These are phyloP conservation scores for Entomyzon cyanotis DNA, from an alignment of 2,113 vertebrate species.

Conservation along the genomic window DNA sequence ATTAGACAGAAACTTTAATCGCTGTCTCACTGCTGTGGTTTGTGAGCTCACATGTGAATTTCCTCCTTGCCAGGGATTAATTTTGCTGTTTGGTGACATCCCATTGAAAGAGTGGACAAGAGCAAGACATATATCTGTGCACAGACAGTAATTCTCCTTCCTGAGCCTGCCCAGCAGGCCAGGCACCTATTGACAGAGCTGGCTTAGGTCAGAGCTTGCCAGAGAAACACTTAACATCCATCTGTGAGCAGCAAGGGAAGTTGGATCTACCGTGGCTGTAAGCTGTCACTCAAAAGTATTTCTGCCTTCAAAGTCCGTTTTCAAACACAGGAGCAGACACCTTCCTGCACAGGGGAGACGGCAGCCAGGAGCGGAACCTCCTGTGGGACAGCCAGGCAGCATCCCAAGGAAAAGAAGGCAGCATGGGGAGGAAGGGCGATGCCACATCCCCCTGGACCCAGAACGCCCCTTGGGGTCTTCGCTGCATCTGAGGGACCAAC, in stretches of 20 bases:
- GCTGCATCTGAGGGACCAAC: fast-evolving
- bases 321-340: not conserved
- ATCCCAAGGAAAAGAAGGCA: not conserved
- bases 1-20: constrained; percentile 28
- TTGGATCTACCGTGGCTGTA: not conserved
- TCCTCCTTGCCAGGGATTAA: not conserved
- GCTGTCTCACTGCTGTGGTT: not conserved
- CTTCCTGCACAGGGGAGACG: not conserved
- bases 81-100: not conserved
- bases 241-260: not conserved
- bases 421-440: not conserved
- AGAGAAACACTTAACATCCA: not conserved
- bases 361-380: not conserved
- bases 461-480: not conserved
- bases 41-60: not conserved
- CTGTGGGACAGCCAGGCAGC: not conserved
- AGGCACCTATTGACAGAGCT: not conserved
- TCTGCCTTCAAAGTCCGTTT: not conserved
- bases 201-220: not conserved
- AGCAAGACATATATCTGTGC: not conserved
- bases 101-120: not conserved
- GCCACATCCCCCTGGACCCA: not conserved
- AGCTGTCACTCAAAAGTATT: not conserved
- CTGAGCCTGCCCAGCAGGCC: not conserved
- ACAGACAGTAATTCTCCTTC: not conserved